phyloP scores from a whole-genome alignment of 1,140 invertebrate genomes.

The Archegozetes longisetosus region DNA sequence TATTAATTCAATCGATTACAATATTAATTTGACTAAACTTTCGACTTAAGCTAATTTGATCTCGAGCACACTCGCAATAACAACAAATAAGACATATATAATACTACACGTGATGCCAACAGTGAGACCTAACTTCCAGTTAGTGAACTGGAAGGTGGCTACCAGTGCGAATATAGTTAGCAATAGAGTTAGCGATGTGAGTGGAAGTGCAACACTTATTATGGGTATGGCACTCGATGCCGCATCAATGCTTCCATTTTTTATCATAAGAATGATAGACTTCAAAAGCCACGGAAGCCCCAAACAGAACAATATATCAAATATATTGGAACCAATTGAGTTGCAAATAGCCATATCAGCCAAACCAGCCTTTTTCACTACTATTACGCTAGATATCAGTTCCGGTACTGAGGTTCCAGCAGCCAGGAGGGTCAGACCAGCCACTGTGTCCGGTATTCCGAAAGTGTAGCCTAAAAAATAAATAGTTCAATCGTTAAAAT shows the following conservation, averaged over 20 bases:
- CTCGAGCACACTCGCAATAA: constrained; percentile 4
- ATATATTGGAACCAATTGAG: constrained; percentile 60
- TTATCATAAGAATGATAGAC: constrained; percentile 32
- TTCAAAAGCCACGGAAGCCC: constrained; percentile 68
- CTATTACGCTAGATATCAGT: constrained; percentile 21
- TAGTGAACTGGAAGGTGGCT: constrained; percentile 15
- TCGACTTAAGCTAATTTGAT: neutral
- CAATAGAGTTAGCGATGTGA: constrained; percentile 21
- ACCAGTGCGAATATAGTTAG: constrained; percentile 19
- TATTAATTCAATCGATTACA: too few species aligned
- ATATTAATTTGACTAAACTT: too few species aligned
- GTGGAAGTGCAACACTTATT: constrained; percentile 21
- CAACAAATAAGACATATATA: constrained; percentile 15
- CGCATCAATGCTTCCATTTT: constrained; percentile 1
- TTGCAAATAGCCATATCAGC: constrained; percentile 63
- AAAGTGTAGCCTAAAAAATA: constrained; percentile 21
- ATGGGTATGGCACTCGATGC: constrained; percentile 11
- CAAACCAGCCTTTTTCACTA: constrained; percentile 20
- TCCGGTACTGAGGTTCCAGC: constrained; percentile 23
- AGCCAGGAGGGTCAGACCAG: constrained; percentile 23
- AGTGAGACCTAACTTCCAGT: constrained; percentile 21
- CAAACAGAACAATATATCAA: constrained; percentile 68
- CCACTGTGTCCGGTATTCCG: constrained; percentile 21
- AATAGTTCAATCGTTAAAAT: too few species aligned
- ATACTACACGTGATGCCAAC: constrained; percentile 18